A percentile compares a stretch with the other conserved stretches of the same genome.
phyloP scores from a whole-genome alignment of 2,797 vertebrate genomes.

The Macropodus opercularis region DNA sequence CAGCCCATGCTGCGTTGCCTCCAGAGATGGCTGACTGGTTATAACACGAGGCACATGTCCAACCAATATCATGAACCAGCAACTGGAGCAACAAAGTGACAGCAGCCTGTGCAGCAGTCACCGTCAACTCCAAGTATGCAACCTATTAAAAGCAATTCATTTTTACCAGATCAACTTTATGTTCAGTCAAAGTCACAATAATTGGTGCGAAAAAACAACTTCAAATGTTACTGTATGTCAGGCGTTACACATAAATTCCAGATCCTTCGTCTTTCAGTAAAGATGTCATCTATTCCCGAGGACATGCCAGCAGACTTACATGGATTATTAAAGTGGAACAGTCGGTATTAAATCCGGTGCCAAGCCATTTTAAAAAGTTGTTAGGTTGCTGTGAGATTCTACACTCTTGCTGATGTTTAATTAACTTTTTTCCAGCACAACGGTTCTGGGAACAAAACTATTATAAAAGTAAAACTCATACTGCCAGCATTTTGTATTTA shows the following conservation, averaged over 20 bases:
- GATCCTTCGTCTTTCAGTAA: slow-evolving; percentile 11
- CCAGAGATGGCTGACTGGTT: slow-evolving; percentile 47
- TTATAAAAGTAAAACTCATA: slow-evolving; percentile 54
- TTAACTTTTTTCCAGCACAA: slow-evolving; percentile 68
- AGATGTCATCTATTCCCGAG: slow-evolving; percentile 57
- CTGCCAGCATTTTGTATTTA: slow-evolving; percentile 24
- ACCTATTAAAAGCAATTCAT: slow-evolving; percentile 21
- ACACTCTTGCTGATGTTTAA: slow-evolving; percentile 63
- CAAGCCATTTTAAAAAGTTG: slow-evolving; percentile 56
- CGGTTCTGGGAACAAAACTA: slow-evolving; percentile 64
- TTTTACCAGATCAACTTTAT: background rate
- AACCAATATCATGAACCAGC: slow-evolving; percentile 11
- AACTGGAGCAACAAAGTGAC: slow-evolving; percentile 10
- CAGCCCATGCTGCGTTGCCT: slow-evolving; percentile 36
- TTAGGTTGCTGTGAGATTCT: slow-evolving; percentile 42
- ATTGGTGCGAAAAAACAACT: slow-evolving; percentile 6
- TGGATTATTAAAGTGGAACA: slow-evolving; percentile 65
- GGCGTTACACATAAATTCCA: slow-evolving; percentile 30
- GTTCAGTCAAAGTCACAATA: too few species aligned
- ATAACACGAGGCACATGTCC: slow-evolving; percentile 3
- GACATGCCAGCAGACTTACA: slow-evolving; percentile 46
- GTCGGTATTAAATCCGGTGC: slow-evolving; percentile 59
- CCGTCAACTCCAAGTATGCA: background rate
- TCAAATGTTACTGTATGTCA: slow-evolving; percentile 25
- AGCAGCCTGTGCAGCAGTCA: slow-evolving; percentile 1